phyloP scores from a whole-genome alignment of 1,140 invertebrate species.

The Drosophila arizonae region DNA sequence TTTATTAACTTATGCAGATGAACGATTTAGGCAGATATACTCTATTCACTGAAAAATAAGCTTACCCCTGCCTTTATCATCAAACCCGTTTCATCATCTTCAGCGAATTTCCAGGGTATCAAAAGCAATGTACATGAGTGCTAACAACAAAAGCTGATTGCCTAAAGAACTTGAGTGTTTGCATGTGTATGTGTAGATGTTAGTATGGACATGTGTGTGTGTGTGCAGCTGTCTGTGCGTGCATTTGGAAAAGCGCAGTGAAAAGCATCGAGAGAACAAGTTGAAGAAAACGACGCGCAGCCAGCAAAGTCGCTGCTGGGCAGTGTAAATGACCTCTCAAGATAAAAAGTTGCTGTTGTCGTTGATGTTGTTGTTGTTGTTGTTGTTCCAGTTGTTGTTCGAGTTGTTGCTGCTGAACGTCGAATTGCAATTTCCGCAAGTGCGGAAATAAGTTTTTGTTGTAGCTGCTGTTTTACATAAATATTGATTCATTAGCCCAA shows the following conservation, averaged over 20 bases:
- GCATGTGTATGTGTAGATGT: neutral
- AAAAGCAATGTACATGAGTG: conserved; percentile 10
- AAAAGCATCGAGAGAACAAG: conserved; percentile 64
- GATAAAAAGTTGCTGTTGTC: conserved; percentile 71
- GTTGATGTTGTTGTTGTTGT: conserved; percentile 30
- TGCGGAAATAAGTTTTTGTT: conserved; percentile 60
- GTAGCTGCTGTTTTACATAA: conserved; percentile 12
- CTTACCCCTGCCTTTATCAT: too few species aligned
- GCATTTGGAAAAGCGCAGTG: conserved; percentile 44
- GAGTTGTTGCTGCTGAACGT: conserved; percentile 15
- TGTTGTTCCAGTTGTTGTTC: conserved; percentile 18
- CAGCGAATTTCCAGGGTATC: too few species aligned
- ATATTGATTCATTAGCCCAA: conserved; percentile 7
- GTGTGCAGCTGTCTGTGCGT: conserved; percentile 15
- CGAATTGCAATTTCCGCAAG: conserved; percentile 64
- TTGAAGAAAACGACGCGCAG: conserved; percentile 50
- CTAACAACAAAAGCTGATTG: conserved; percentile 60
- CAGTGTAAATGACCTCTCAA: conserved; percentile 79
- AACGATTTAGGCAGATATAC: too few species aligned
- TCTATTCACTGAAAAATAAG: too few species aligned
- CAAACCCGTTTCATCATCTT: too few species aligned
- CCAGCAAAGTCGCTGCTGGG: conserved; percentile 31
- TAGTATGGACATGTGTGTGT: conserved; percentile 5
- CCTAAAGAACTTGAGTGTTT: conserved; percentile 33
- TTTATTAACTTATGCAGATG: too few species aligned